Evolutionary conservation across 2,797 vertebrate species (phyloP), one percentile per base, ranked within the genome.

Genomic region (Ispidina picta): DNA sequence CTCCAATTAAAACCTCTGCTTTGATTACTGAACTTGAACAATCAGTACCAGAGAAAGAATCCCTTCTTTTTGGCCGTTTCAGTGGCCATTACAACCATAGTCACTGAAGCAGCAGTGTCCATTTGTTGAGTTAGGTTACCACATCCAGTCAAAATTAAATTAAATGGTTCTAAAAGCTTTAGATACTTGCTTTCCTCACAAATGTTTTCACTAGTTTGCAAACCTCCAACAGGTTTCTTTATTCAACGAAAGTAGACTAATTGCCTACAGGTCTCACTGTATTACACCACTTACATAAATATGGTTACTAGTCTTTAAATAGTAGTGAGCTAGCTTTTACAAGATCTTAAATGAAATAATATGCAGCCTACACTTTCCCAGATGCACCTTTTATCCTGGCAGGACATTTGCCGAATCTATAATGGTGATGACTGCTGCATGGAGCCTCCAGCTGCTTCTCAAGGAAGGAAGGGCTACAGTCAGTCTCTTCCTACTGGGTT

Each of bases 271-370:
- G 64, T 93, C 71, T 77, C 83, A 54, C 33, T 73, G 49, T 29
- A 43, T 70, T 81, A 73, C n/a, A 48, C 58, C 52, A 70, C 64
- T 94, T 81, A 88, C 74, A 76, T 66, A 89, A 94, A 91, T 88
- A 79, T 12, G 85, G 55, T 79, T 75, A 72, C 60, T 63, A 37
- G 51, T 39, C 86, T 81, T 95, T 92, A 89, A 95, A 95, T 69
- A 79, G 56, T 44, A 72, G 37, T 0, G 0, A 58, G 78, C 73
- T 89, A 49, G 44, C 56, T 92, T 95, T 95, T 82, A 92, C 52
- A 82, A 77, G 80, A 88, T 46, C 37, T 73, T 89, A 89, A 88
- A 80, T 82, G 81, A 93, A 94, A 86, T 92, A 95, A 95, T 65
- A 89, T 83, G 80, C 51, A 83, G 54, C 74, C 82, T 54, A 60